These are phyloP conservation scores for Florisuga fusca DNA, from an alignment of 2,797 vertebrate species.

Conservation along the genomic window DNA sequence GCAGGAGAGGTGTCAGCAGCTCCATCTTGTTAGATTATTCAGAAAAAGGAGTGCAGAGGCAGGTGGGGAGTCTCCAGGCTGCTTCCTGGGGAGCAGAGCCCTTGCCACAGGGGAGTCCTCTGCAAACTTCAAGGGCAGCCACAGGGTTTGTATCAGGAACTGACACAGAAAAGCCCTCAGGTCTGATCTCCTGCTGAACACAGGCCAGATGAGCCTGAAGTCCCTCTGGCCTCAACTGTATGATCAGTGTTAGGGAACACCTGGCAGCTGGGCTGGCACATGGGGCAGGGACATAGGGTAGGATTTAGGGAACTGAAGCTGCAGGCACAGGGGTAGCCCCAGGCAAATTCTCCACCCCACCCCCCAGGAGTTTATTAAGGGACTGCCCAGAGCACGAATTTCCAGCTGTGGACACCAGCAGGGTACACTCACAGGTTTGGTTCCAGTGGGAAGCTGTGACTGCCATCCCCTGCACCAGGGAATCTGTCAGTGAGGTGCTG, in stretches of 20 bases:
- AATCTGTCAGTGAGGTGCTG: rapidly evolving
- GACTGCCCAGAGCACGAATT: neutral
- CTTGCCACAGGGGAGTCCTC: neutral
- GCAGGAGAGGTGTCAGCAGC: neutral
- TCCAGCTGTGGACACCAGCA: neutral
- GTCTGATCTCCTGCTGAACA: constrained; percentile 41
- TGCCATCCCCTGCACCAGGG: neutral
- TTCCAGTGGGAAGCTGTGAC: neutral
- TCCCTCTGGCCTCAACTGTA: constrained; percentile 33
- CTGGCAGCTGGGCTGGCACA: constrained; percentile 15
- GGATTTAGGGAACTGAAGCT: neutral
- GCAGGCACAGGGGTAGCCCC: constrained; percentile 13
- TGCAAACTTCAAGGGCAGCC: neutral
- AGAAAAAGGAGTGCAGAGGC: neutral
- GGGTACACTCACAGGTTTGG: neutral
- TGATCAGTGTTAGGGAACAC: constrained; percentile 47
- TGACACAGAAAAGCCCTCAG: constrained; percentile 40
- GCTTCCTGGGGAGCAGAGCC: neutral
- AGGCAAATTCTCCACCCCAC: constrained; percentile 35
- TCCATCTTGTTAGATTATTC: neutral
- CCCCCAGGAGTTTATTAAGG: too few relatives aligned
- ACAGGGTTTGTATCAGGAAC: neutral
- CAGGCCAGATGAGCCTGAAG: neutral
- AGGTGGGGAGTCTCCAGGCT: neutral
- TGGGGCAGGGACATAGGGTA: neutral